Base-by-base conservation (phyloP, 1,140 invertebrate species). In the Drosophila lowei region DNA sequence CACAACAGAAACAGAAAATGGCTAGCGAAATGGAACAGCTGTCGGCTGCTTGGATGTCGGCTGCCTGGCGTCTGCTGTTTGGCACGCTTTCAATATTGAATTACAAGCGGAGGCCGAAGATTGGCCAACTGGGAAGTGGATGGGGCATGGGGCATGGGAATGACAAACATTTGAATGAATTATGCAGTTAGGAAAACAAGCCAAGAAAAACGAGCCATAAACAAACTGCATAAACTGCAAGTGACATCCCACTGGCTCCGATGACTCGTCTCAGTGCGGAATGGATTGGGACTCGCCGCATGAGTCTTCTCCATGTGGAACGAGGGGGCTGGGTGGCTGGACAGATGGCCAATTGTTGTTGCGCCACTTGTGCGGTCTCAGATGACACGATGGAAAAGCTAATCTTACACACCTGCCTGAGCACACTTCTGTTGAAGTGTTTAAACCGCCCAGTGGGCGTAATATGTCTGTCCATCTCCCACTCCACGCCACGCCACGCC, bases 21-120 rank as follows among this genome's bases (percentile, higher is more conserved):
- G 48, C 73, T 78, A 86, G 64, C 81, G 64, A 80, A 77, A 86
- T 85, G 81, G 81, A 85, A 85, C 81, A 85, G 77, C 81, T 88
- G 81, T 77, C 80, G 60, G 53, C 43, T 49, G 56, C 71, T 53
- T 25, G 46, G 2, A 8, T 30, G 30, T 30, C 47, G 52, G 18
- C 18, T 18, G 18, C 18, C 18, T 18, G 18, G 38, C 46, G 65
- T 16, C 34, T 38, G 11, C 34, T 38, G 34, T 79, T 62, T 86
- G 81, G 81, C 81, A 85, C 81, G 81, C 81, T 85, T 86, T 81
- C 81, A 85, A 86, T 85, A 80, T 85, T 59, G 74, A 86, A 85
- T 85, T 85, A 74, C 81, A 63, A 71, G 60, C 63, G 50, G 61
- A 66, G 54, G 21, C 18, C n/a, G 47, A 48, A 47, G 76, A 79